Percentiles rank a stretch among this genome's conserved stretches.
Conservation (phyloP, 2,797 vertebrate genomes). For the Pelochelys cantorii region DNA sequence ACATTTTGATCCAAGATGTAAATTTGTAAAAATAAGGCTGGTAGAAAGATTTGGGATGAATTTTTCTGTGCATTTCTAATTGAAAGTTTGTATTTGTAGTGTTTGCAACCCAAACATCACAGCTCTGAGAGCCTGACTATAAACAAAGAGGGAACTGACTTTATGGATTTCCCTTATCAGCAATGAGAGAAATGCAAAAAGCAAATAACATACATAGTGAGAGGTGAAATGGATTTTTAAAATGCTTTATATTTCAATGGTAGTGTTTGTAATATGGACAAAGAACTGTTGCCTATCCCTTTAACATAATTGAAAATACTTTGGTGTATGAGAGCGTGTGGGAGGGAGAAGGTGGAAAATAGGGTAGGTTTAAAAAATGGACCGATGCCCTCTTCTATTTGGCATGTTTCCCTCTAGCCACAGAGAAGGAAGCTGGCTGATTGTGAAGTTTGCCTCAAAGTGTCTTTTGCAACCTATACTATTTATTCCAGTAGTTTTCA, state of each 20-base stretch:
- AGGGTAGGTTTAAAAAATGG: fast-evolving
- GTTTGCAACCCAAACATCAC: not conserved
- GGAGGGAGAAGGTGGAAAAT: not conserved
- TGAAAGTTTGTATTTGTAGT: too few species aligned
- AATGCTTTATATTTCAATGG: not conserved
- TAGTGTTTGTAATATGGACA: not conserved
- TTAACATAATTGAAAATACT: not conserved
- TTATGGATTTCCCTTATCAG: fast-evolving
- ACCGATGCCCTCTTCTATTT: not conserved
- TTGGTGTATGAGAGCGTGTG: not conserved
- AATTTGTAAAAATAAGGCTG: not conserved
- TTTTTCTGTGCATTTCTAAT: fast-evolving
- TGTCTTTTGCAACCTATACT: not conserved
- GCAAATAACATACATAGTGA: not conserved
- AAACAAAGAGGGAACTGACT: not conserved
- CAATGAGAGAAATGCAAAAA: not conserved
- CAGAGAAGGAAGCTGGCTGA: not conserved
- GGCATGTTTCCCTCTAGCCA: not conserved
- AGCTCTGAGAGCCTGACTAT: not conserved
- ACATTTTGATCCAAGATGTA: fast-evolving
- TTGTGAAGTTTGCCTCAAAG: not conserved
- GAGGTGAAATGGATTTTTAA: not conserved
- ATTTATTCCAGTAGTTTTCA: too few species aligned
- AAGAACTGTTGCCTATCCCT: not conserved
- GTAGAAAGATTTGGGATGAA: not conserved